Evolutionary conservation across 2,113 vertebrate species (phyloP).

Genomic region (Pyxicephalus adspersus): DNA sequence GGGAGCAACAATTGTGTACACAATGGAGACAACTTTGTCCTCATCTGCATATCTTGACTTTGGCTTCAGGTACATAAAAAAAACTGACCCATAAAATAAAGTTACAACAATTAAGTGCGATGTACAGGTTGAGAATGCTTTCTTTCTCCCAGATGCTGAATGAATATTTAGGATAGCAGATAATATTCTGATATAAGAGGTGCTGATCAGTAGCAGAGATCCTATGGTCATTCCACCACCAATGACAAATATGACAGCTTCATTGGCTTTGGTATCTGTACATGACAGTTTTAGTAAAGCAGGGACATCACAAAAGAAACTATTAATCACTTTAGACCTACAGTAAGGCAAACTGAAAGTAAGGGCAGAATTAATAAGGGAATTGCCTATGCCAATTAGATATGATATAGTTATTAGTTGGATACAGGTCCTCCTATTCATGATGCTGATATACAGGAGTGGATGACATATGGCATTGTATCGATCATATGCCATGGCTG

Average conservation of each 20-base stretch:
- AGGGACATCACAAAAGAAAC: neutral
- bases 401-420: slow-evolving; percentile 4
- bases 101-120: slow-evolving; percentile 13
- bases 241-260: neutral
- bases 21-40: slow-evolving; percentile 13
- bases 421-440: neutral
- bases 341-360: slow-evolving; percentile 25
- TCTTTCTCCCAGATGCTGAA: neutral
- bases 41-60: slow-evolving; percentile 8
- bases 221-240: neutral
- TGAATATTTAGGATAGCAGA: slow-evolving; percentile 5
- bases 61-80: slow-evolving; percentile 39
- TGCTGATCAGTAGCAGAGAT: neutral
- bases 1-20: slow-evolving; percentile 18
- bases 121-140: slow-evolving; percentile 24
- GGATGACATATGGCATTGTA: slow-evolving; percentile 23
- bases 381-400: neutral
- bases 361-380: neutral
- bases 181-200: slow-evolving; percentile 6
- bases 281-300: slow-evolving; percentile 25
- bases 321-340: neutral
- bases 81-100: slow-evolving; percentile 16
- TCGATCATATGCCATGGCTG: slow-evolving; percentile 41
- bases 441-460: slow-evolving; percentile 6
- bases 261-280: slow-evolving; percentile 6